Evolutionary conservation across 2,888 invertebrate species (phyloP).

Genomic region (Agapetus fuscipes): DNA sequence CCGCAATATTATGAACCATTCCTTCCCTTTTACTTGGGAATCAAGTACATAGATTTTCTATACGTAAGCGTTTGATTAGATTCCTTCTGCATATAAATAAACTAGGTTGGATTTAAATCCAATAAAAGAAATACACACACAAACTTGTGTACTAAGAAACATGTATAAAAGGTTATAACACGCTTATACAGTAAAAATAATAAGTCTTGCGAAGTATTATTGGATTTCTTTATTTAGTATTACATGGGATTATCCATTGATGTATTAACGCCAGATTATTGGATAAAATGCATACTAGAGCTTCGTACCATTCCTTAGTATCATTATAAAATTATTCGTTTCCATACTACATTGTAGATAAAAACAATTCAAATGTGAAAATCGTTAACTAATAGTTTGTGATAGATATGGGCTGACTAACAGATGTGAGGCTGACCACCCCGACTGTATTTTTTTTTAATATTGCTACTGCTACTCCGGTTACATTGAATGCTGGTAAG

Average conservation of each 20-base stretch:
- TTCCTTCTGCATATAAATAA: not conserved
- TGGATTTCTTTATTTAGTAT: not conserved
- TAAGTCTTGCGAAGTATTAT: not conserved
- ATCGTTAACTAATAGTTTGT: too few relatives aligned
- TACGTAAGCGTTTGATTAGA: too few relatives aligned
- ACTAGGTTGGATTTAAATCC: constrained; percentile 6
- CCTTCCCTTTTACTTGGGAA: constrained; percentile 9
- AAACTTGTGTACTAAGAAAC: not conserved
- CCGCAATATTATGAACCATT: constrained; percentile 1
- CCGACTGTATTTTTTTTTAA: too few relatives aligned
- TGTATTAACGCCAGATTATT: not conserved
- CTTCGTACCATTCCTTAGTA: too few relatives aligned
- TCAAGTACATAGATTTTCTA: constrained; percentile 2
- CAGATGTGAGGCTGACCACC: too few relatives aligned
- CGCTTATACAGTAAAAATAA: not conserved
- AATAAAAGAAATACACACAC: constrained; percentile 5
- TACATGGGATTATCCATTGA: not conserved
- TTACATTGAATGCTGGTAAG: too few relatives aligned
- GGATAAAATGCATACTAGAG: not conserved
- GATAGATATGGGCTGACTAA: too few relatives aligned
- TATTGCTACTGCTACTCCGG: too few relatives aligned
- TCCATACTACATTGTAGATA: too few relatives aligned
- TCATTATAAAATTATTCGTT: too few relatives aligned
- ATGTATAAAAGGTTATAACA: not conserved
- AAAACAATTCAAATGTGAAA: too few relatives aligned